phyloP scores from a whole-genome alignment of 2,888 invertebrate genomes.

The Drosophila incognita region DNA sequence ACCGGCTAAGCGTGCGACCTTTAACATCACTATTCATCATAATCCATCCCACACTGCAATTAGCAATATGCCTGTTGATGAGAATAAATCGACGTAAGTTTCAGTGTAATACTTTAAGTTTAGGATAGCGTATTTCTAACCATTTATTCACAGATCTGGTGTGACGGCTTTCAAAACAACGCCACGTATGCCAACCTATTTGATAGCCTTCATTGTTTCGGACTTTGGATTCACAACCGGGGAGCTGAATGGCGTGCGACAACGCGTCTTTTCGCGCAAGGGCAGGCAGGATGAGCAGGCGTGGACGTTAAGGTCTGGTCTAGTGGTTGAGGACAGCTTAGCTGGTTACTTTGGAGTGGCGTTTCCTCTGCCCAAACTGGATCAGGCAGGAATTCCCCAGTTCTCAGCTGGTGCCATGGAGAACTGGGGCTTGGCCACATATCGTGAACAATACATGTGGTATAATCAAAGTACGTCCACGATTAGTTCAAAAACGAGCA shows the following conservation, averaged over 20 bases:
- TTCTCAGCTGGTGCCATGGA: constrained; percentile 96
- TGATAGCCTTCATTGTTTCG: constrained; percentile 91
- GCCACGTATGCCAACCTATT: constrained; percentile 90
- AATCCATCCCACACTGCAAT: constrained; percentile 73
- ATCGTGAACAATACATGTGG: constrained; percentile 82
- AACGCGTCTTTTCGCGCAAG: constrained; percentile 81
- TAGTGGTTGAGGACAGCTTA: constrained; percentile 89
- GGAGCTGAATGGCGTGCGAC: constrained; percentile 64
- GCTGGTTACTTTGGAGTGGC: constrained; percentile 90
- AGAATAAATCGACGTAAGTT: constrained; percentile 39
- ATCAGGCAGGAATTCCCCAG: constrained; percentile 94
- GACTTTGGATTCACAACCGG: constrained; percentile 84
- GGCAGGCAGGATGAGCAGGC: constrained; percentile 85
- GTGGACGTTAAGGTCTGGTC: constrained; percentile 91
- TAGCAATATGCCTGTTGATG: constrained; percentile 85
- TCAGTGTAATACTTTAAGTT: neutral
- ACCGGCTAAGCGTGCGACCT: constrained; percentile 89
- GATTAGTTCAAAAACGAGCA: constrained; percentile 77
- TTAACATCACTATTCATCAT: constrained; percentile 77
- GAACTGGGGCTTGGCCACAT: constrained; percentile 95
- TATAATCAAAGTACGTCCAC: constrained; percentile 77
- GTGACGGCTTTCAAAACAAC: constrained; percentile 85
- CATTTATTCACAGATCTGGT: constrained; percentile 29
- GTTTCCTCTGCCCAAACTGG: constrained; percentile 92
- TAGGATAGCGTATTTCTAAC: neutral